phyloP scores from a whole-genome alignment of 2,797 vertebrate genomes.

The Oreortyx pictus region DNA sequence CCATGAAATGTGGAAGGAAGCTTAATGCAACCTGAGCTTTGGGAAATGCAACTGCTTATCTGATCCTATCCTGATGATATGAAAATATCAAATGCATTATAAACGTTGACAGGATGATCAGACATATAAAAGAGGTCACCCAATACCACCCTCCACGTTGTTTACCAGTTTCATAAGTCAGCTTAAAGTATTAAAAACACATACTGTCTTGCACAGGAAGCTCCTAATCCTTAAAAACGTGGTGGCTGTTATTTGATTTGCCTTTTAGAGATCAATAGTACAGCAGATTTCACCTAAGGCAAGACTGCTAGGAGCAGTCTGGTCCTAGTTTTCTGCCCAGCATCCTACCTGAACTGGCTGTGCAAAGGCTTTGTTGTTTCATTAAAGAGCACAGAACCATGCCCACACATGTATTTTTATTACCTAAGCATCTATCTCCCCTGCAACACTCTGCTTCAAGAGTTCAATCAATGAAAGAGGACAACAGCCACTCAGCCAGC shows the following conservation, averaged over 20 bases:
- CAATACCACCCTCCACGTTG: constrained; percentile 36
- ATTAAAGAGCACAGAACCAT: not conserved
- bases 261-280: constrained; percentile 59
- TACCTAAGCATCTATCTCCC: not conserved
- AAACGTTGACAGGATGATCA: constrained; percentile 59
- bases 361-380: not conserved
- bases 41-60: constrained; percentile 63
- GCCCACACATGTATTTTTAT: not conserved
- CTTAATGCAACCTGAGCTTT: constrained; percentile 68
- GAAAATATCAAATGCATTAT: constrained; percentile 57
- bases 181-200: constrained; percentile 73
- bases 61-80: constrained; percentile 58
- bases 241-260: constrained; percentile 62
- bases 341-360: not conserved
- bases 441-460: not conserved
- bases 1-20: constrained; percentile 61
- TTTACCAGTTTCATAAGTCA: constrained; percentile 60
- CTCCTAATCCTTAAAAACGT: constrained; percentile 71
- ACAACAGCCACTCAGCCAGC: not conserved
- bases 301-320: not conserved
- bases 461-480: not conserved
- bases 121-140: constrained; percentile 66
- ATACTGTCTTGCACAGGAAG: constrained; percentile 57
- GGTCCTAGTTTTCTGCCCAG: constrained; percentile 21
- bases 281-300: constrained; percentile 50